Evolutionary conservation across 2,888 invertebrate species (phyloP), one percentile per base, ranked within the genome.

Genomic region (Mayetiola destructor): DNA sequence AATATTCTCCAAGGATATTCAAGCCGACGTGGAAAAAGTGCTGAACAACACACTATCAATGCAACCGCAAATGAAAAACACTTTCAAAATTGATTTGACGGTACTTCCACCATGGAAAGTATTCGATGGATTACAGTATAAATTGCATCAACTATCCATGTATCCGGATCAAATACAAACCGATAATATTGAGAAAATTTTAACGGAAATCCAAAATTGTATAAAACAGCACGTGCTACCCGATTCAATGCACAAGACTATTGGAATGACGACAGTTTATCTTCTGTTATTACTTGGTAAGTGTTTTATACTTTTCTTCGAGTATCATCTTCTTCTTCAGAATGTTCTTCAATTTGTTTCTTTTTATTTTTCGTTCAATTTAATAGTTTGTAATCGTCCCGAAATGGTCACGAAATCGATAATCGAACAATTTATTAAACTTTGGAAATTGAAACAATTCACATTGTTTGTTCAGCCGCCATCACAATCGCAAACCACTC

Each of bases 1-100:
- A 20, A 64, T 73, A 16, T 73, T 72, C 58, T 63, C 63, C 2
- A 73, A 71, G 61, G 69, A 72, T 57, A 67, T 73, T 37, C 67
- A 68, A 23, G 56, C 56, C 2, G 66, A 67, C 56, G 63, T 66
- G 5, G 62, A 64, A 14, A 66, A 64, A 56, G 56, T 64, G 14
- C 48, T 61, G 2, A 63, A 61, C 58, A 42, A 57, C 29, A 60
- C 58, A 59, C 52, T 12, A 21, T 59, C 52, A 56, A 62, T 64
- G 35, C 56, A 56, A 57, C 27, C 29, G 53, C 27, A 27, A 48
- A 39, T 37, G 14, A 9, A 56, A 8, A 60, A 63, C 4, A 64
- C 1, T 62, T 59, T 67, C 4, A 59, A 59, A 48, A 63, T 68
- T 53, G 59, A 62, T 14, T 30, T 59, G 6, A 53, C 32, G 6